Evolutionary conservation across 1,140 invertebrate genomes (phyloP), one percentile per base, ranked within the genome.

Genomic region (Campodea augens): DNA sequence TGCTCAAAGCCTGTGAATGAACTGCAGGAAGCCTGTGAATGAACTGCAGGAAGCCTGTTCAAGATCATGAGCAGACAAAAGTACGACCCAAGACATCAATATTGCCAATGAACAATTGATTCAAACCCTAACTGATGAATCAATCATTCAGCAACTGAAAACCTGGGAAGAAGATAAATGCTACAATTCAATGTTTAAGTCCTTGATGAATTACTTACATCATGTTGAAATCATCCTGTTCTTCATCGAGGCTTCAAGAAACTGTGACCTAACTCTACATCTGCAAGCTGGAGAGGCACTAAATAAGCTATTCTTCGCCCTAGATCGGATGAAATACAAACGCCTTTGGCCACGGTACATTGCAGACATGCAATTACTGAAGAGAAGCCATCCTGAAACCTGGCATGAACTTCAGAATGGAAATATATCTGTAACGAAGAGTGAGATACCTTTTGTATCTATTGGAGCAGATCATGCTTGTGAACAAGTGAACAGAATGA

Each of bases 161-260:
- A 32, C 27, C 15, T 32, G 7, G 7, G 7, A 10, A 15, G 27
- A 15, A 32, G 15, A 32, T 15, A 10, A 15, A 10, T 15, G 15
- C 27, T 10, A 32, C 27, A 32, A 15, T 32, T 7, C 7, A 38
- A 45, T 48, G 47, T 45, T 45, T 38, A 48, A 48, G 43, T 45
- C 25, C 25, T 37, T 48, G 38, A 39, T 48, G 43, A 48, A 48
- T 27, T 48, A 45, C 38, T 4, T 38, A 22, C 42, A 48, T 38
- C 32, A 5, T 23, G 36, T 48, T 24, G 43, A 46, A 48, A 38
- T 37, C 3, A 48, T 48, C 43, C n/a, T 48, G 27, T 38, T 48
- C 21, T 48, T 44, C 25, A 40, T 48, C 23, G 41, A 32, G 13
- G 43, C 41, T 45, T 36, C 22, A 15, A 18, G 43, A 23, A 46